These are phyloP conservation scores for Lineus longissimus DNA, from an alignment of 1,140 invertebrate genomes.

Conservation along the genomic window DNA sequence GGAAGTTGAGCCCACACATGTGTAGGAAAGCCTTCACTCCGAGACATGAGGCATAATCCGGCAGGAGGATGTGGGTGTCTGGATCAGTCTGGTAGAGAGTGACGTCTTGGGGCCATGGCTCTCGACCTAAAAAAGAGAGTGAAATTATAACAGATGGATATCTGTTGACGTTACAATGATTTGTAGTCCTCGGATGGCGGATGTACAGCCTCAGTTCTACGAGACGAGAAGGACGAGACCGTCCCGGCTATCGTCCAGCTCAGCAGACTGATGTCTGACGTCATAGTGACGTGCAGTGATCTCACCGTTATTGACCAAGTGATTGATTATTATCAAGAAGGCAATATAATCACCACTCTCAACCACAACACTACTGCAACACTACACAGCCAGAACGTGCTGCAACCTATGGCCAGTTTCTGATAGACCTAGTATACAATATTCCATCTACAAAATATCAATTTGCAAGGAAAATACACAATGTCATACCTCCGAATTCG, in stretches of 20 bases:
- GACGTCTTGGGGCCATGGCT: conserved; percentile 82
- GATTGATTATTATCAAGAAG: background rate
- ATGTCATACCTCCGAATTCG: conserved; percentile 26
- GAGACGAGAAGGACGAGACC: background rate
- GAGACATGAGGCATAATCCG: conserved; percentile 85
- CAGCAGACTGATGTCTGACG: background rate
- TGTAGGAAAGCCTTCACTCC: conserved; percentile 88
- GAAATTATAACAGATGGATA: background rate
- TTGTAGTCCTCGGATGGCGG: background rate
- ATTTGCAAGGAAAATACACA: too few relatives aligned
- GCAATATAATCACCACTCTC: too few relatives aligned
- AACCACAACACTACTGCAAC: too few relatives aligned
- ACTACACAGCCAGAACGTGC: background rate
- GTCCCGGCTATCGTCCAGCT: background rate
- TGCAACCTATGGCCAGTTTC: background rate
- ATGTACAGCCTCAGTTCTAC: background rate
- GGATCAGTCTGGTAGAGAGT: conserved; percentile 76
- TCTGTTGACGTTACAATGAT: background rate
- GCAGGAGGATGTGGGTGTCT: conserved; percentile 85
- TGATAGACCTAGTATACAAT: background rate
- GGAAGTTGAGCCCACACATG: conserved; percentile 81
- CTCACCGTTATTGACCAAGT: background rate
- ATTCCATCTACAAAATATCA: too few relatives aligned
- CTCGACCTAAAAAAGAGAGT: conserved; percentile 57
- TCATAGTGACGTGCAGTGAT: background rate